Conservation (phyloP, 2,888 invertebrate genomes). For the Pimpla rufipes region DNA sequence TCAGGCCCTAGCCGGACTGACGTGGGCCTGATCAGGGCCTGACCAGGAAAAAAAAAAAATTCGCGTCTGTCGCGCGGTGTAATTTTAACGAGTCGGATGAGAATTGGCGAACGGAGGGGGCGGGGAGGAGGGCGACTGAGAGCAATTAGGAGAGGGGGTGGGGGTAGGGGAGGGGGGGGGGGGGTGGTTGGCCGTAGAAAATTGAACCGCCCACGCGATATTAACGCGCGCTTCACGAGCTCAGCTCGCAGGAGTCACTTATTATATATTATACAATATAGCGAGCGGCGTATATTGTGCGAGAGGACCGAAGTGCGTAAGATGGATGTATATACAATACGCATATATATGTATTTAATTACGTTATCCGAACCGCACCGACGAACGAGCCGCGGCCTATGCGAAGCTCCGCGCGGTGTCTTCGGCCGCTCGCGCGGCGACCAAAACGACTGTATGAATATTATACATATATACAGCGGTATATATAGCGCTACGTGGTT, state of each 20-base stretch:
- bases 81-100: neutral
- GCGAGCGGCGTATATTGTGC: constrained; percentile 35
- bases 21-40: too few species aligned
- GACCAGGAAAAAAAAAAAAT: neutral
- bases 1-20: too few species aligned
- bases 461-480: constrained; percentile 43
- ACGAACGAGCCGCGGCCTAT: constrained; percentile 51
- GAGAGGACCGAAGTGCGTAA: constrained; percentile 64
- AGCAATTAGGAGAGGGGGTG: constrained; percentile 70
- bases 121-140: constrained; percentile 48
- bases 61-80: neutral
- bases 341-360: constrained; percentile 71
- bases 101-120: neutral
- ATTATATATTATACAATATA: neutral
- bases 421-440: constrained; percentile 27
- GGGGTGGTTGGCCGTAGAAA: constrained; percentile 75
- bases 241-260: constrained; percentile 42
- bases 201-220: constrained; percentile 81
- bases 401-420: constrained; percentile 15
- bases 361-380: constrained; percentile 71
- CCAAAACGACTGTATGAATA: constrained; percentile 19
- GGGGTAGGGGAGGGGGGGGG: constrained; percentile 5
- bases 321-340: constrained; percentile 5
- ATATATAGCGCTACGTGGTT: constrained; percentile 30
- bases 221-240: constrained; percentile 73